phyloP scores from a whole-genome alignment of 2,113 vertebrate genomes.

The Chamaea fasciata region DNA sequence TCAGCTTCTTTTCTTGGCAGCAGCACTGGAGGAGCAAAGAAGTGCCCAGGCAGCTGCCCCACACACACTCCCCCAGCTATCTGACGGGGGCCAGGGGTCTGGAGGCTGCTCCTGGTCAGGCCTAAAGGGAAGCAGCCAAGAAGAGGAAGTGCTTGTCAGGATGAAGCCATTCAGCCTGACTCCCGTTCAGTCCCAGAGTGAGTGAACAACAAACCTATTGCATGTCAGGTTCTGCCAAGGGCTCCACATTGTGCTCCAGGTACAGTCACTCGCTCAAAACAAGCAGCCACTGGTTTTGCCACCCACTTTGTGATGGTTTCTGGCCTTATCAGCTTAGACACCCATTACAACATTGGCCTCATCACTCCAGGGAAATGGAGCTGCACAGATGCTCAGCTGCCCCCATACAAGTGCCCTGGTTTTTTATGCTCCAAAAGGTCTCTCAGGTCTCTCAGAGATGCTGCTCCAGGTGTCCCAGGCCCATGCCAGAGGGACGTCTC shows the following conservation, averaged over 20 bases:
- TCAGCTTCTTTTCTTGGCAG: not conserved
- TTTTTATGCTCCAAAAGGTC: not conserved
- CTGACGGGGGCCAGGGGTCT: not conserved
- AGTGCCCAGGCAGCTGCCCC: not conserved
- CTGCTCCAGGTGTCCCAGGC: not conserved
- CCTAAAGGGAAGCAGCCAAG: not conserved
- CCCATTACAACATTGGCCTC: not conserved
- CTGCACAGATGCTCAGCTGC: not conserved
- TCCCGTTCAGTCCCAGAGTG: not conserved
- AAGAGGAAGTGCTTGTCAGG: not conserved
- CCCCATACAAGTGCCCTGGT: not conserved
- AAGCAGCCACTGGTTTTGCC: not conserved
- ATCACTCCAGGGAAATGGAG: not conserved
- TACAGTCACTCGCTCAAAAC: not conserved
- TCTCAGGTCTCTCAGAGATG: not conserved
- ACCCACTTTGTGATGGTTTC: not conserved
- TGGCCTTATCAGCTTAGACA: not conserved
- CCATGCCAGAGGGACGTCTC: not conserved
- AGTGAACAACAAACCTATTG: not conserved
- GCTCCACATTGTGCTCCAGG: not conserved
- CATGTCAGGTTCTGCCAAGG: not conserved
- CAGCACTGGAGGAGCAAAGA: not conserved
- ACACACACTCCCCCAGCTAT: rapidly evolving
- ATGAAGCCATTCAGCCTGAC: not conserved
- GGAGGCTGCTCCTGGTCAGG: not conserved